A percentile compares a stretch with the other conserved stretches of the same genome.
These are phyloP conservation scores for Polyommatus iphigenia DNA, from an alignment of 2,888 invertebrate species.

Conservation along the genomic window DNA sequence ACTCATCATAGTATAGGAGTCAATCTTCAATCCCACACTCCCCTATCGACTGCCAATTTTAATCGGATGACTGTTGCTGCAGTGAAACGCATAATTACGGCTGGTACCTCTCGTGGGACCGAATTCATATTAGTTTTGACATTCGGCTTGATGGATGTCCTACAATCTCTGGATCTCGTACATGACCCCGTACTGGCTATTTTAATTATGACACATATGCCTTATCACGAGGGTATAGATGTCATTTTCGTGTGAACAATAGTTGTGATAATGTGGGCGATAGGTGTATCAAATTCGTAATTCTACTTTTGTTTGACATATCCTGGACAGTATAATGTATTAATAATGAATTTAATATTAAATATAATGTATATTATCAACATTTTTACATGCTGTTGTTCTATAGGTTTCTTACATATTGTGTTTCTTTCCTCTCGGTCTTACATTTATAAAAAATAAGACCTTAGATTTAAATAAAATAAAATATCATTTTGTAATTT, in stretches of 20 bases:
- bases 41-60: constrained; percentile 77
- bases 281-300: constrained; percentile 71
- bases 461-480: too few relatives aligned
- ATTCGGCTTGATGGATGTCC: constrained; percentile 77
- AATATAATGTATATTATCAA: too few relatives aligned
- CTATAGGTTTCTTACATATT: neutral
- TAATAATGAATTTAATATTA: constrained; percentile 38
- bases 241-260: constrained; percentile 41
- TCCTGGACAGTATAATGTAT: constrained; percentile 63
- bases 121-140: constrained; percentile 78
- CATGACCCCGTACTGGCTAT: constrained; percentile 66
- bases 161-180: constrained; percentile 67
- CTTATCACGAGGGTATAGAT: constrained; percentile 44
- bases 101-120: constrained; percentile 73
- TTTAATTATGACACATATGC: constrained; percentile 39
- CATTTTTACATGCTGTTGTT: neutral
- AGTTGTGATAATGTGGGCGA: constrained; percentile 53
- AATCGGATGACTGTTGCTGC: constrained; percentile 74
- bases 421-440: neutral
- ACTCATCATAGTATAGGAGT: constrained; percentile 31
- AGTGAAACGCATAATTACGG: constrained; percentile 74
- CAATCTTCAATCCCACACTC: constrained; percentile 51
- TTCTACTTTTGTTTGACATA: constrained; percentile 61
- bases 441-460: neutral
- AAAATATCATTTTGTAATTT: too few relatives aligned